These are phyloP conservation scores for Ligdia adustata DNA, from an alignment of 2,888 invertebrate species.

Conservation along the genomic window DNA sequence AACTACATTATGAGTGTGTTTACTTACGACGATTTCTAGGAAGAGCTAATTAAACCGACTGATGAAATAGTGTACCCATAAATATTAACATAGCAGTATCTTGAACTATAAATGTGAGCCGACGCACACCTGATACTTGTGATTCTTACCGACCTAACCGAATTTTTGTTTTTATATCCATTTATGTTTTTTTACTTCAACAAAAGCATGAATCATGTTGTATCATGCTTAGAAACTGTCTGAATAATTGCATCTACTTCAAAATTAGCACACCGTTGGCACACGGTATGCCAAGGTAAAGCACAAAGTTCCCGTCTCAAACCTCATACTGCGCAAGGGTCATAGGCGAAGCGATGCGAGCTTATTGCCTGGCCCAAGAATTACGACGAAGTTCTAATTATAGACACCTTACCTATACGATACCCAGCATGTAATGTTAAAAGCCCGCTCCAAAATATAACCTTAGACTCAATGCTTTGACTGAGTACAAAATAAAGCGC, in stretches of 20 bases:
- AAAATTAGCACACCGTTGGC: constrained; percentile 29
- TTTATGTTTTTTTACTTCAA: too few relatives aligned
- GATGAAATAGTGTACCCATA: constrained; percentile 5
- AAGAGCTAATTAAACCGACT: constrained; percentile 13
- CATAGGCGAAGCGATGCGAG: constrained; percentile 43
- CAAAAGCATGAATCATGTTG: too few relatives aligned
- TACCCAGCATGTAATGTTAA: constrained; percentile 14
- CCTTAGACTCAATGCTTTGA: background rate
- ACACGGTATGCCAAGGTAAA: background rate
- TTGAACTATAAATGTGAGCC: background rate
- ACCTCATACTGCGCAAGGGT: constrained; percentile 39
- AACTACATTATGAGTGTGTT: background rate
- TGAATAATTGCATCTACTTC: background rate
- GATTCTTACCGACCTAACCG: background rate
- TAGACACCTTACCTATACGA: constrained; percentile 50
- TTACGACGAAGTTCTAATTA: constrained; percentile 62
- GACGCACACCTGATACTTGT: background rate
- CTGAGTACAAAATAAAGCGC: constrained; percentile 1
- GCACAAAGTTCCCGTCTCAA: background rate
- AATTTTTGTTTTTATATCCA: too few relatives aligned
- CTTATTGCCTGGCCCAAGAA: constrained; percentile 51
- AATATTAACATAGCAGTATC: constrained; percentile 2
- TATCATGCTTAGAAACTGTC: background rate
- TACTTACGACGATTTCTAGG: constrained; percentile 6
- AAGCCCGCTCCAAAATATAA: constrained; percentile 6